Conservation (phyloP, 2,113 vertebrate genomes). For the Notiomystis cincta region DNA sequence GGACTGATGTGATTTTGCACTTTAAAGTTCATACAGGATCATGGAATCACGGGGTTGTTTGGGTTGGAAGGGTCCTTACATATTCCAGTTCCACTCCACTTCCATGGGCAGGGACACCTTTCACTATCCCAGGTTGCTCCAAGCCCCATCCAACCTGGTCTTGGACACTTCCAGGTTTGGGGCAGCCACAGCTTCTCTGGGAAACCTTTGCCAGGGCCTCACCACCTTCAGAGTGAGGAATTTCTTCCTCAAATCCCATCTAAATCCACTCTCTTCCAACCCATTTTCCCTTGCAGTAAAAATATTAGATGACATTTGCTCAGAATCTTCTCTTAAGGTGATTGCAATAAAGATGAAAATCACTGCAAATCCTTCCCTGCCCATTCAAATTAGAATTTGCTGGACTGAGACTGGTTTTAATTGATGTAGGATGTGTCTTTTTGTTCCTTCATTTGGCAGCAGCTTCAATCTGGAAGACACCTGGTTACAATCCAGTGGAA, state of each 20-base stretch:
- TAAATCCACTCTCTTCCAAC: not conserved
- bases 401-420: not conserved
- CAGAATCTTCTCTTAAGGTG: not conserved
- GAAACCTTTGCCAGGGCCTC: not conserved
- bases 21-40: not conserved
- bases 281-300: not conserved
- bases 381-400: not conserved
- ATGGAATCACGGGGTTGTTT: not conserved
- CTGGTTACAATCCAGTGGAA: not conserved
- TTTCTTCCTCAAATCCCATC: not conserved
- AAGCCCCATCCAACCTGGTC: fast-evolving
- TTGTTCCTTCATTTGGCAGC: not conserved
- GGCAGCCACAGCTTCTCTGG: not conserved
- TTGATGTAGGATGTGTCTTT: not conserved
- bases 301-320: not conserved
- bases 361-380: not conserved
- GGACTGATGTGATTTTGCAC: not conserved
- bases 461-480: not conserved
- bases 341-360: not conserved
- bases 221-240: not conserved
- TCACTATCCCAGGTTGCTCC: not conserved
- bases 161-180: not conserved
- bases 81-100: no score
- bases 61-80: not conserved
- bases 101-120: not conserved